These are phyloP conservation scores for Petrocephalus sullivani DNA, from an alignment of 2,797 vertebrate genomes.

Conservation along the genomic window DNA sequence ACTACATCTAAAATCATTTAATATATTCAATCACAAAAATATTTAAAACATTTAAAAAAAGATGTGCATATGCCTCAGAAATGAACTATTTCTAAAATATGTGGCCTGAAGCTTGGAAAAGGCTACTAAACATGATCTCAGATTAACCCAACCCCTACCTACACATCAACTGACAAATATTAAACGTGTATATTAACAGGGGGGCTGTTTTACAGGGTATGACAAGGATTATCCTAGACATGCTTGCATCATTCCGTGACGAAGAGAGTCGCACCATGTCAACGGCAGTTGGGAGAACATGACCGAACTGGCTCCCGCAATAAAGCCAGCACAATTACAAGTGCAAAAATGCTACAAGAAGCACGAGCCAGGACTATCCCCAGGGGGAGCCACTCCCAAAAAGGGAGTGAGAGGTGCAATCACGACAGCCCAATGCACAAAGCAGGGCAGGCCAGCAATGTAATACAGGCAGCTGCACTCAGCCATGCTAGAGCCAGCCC, in stretches of 20 bases:
- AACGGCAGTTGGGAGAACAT: not conserved
- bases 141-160: not conserved
- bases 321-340: not conserved
- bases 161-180: not conserved
- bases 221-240: not conserved
- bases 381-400: not conserved
- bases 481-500: not conserved
- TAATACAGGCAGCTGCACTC: not conserved
- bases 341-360: not conserved
- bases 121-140: not conserved
- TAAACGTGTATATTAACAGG: not conserved
- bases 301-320: not conserved
- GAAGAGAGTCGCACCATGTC: not conserved
- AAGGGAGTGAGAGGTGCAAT: not conserved
- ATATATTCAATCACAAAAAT: not conserved
- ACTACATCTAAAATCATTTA: not conserved
- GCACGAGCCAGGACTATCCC: not conserved
- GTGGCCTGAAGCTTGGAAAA: not conserved
- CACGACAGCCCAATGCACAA: not conserved
- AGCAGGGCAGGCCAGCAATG: not conserved
- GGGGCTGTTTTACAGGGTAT: not conserved
- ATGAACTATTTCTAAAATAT: not conserved
- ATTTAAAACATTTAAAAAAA: not conserved
- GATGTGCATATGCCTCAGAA: not conserved
- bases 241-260: not conserved